Conservation (phyloP, 2,888 invertebrate species). For the Agrotis clavis region DNA sequence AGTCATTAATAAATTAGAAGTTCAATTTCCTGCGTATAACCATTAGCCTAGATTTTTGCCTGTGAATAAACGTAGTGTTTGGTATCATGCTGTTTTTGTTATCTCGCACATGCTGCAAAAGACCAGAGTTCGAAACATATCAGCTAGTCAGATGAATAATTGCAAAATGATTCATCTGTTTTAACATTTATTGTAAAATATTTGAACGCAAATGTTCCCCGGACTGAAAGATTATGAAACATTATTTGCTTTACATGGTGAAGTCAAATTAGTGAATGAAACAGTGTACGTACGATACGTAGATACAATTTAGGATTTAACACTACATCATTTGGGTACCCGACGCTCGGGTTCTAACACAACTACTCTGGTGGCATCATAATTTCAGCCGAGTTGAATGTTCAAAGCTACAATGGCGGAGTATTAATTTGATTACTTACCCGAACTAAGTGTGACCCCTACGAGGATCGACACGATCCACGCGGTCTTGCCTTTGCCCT, state of each 20-base stretch:
- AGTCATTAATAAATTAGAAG: conserved; percentile 13
- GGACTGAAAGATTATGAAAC: not conserved
- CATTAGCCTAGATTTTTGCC: conserved; percentile 9
- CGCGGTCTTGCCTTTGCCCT: conserved; percentile 96
- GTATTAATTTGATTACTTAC: conserved; percentile 92
- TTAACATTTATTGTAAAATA: conserved; percentile 3
- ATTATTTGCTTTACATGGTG: not conserved
- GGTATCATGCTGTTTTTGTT: conserved; percentile 41
- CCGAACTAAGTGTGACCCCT: conserved; percentile 98
- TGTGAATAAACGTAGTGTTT: conserved; percentile 28
- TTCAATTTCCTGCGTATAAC: not conserved
- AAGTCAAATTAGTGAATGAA: conserved; percentile 20
- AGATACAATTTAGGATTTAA: conserved; percentile 7
- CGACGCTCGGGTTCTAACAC: conserved; percentile 20
- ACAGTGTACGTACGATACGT: not conserved
- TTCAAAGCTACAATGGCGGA: conserved; percentile 26
- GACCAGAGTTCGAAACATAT: conserved; percentile 44
- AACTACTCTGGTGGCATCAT: conserved; percentile 26
- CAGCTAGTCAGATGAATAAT: conserved; percentile 34
- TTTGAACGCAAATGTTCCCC: conserved; percentile 3
- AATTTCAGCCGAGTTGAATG: conserved; percentile 29
- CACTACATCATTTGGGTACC: conserved; percentile 23
- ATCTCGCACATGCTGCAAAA: conserved; percentile 40
- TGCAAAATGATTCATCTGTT: conserved; percentile 36
- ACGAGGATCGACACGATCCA: conserved; percentile 98